Evolutionary conservation across 2,113 vertebrate species (phyloP).

Genomic region (Aegotheles bennettii): DNA sequence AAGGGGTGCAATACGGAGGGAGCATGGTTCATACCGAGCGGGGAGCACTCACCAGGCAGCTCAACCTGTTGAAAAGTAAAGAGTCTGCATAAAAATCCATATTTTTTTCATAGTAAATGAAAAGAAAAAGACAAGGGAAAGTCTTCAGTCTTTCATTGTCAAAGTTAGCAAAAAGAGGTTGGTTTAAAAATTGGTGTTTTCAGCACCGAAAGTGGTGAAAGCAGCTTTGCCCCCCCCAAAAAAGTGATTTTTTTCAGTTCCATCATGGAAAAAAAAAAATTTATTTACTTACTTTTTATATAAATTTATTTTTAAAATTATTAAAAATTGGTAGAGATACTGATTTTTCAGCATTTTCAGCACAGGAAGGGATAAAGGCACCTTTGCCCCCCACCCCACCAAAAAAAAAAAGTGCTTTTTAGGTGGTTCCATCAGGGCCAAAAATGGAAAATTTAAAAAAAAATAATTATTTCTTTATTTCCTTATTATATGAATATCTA

Average conservation of each 20-base stretch:
- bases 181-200: background rate
- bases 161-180: constrained; percentile 15
- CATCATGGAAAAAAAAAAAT: background rate
- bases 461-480: too few relatives aligned
- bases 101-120: constrained; percentile 36
- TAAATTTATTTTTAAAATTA: background rate
- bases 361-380: background rate
- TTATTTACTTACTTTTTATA: too few relatives aligned
- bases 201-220: accelerated
- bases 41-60: background rate
- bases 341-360: background rate
- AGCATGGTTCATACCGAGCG: constrained; percentile 12
- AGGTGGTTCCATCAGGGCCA: too few relatives aligned
- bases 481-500: too few relatives aligned
- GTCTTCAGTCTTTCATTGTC: constrained; percentile 23
- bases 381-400: background rate
- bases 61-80: constrained; percentile 54
- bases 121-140: background rate
- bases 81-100: constrained; percentile 37
- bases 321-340: background rate
- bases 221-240: background rate
- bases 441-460: too few relatives aligned
- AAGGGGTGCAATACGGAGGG: background rate
- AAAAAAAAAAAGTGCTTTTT: too few relatives aligned
- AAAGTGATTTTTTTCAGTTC: background rate